phyloP scores from a whole-genome alignment of 2,797 vertebrate genomes.

The Rhyacichthys aspro region DNA sequence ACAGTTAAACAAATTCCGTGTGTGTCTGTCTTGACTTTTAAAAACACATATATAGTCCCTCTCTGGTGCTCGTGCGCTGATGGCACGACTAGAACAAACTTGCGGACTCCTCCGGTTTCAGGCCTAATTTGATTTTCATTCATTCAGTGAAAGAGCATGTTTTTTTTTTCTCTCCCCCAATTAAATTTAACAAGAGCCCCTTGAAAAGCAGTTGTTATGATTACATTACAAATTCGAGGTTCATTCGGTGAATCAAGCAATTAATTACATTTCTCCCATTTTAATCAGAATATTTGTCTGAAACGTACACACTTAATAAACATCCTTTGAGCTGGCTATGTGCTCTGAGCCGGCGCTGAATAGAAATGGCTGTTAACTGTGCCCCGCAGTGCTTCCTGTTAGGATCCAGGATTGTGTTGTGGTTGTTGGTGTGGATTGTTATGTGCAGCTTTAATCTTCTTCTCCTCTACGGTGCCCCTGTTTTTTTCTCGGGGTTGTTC shows the following conservation, averaged over 20 bases:
- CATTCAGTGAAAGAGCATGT: constrained; percentile 69
- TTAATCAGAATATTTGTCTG: constrained; percentile 78
- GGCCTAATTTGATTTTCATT: constrained; percentile 80
- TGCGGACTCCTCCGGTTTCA: constrained; percentile 70
- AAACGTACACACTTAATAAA: constrained; percentile 68
- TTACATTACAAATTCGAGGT: constrained; percentile 80
- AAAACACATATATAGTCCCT: constrained; percentile 46
- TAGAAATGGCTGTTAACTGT: constrained; percentile 68
- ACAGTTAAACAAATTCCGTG: constrained; percentile 22
- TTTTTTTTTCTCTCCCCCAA: constrained; percentile 67
- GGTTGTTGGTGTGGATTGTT: constrained; percentile 38
- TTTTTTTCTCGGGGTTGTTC: constrained; percentile 12
- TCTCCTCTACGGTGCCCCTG: constrained; percentile 4
- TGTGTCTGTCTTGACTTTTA: constrained; percentile 28
- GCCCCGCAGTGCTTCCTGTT: constrained; percentile 50
- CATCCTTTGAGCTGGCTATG: constrained; percentile 67
- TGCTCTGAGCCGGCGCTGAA: constrained; percentile 44
- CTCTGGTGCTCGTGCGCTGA: constrained; percentile 42
- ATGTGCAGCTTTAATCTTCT: constrained; percentile 42
- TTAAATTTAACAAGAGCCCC: constrained; percentile 81
- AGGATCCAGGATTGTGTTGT: constrained; percentile 34
- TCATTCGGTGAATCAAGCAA: constrained; percentile 80
- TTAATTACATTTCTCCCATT: constrained; percentile 79
- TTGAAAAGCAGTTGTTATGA: constrained; percentile 82
- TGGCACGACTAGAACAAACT: constrained; percentile 53